Evolutionary conservation across 2,797 vertebrate genomes (phyloP).

Genomic region (Rhyacichthys aspro): DNA sequence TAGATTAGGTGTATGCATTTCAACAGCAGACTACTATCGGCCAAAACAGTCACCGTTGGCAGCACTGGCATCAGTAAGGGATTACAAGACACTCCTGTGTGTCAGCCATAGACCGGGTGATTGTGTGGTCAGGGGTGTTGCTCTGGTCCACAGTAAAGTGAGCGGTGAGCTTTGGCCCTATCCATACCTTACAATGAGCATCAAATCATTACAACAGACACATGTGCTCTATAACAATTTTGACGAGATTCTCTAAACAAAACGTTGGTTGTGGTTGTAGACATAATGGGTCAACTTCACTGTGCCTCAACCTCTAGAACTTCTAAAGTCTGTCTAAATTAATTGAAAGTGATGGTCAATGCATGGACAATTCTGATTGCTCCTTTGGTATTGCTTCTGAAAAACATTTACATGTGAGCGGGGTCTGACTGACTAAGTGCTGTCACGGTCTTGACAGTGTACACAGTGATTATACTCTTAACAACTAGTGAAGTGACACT

Average conservation of each 20-base stretch:
- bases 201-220: too few species aligned
- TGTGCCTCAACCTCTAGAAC: too few species aligned
- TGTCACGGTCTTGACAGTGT: slow-evolving; percentile 30
- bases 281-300: too few species aligned
- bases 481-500: slow-evolving; percentile 48
- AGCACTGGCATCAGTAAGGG: slow-evolving; percentile 20
- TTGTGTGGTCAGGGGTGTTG: slow-evolving; percentile 19
- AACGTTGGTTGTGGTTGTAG: too few species aligned
- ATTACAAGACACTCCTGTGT: slow-evolving; percentile 36
- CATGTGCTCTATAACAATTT: too few species aligned
- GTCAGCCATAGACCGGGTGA: slow-evolving; percentile 11
- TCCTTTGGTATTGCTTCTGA: too few species aligned
- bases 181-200: too few species aligned
- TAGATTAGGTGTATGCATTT: slow-evolving; percentile 68
- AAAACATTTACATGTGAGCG: too few species aligned
- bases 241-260: too few species aligned
- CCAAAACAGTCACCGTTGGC: slow-evolving; percentile 36
- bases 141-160: background rate
- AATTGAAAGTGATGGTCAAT: too few species aligned
- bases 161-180: slow-evolving; percentile 7
- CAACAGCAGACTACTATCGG: slow-evolving; percentile 36
- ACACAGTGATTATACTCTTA: slow-evolving; percentile 50
- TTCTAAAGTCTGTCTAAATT: too few species aligned
- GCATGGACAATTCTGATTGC: too few species aligned
- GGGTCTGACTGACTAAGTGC: slow-evolving; percentile 21